Evolutionary conservation across 2,113 vertebrate genomes (phyloP).

Genomic region (Cyanoramphus novaezelandiae): DNA sequence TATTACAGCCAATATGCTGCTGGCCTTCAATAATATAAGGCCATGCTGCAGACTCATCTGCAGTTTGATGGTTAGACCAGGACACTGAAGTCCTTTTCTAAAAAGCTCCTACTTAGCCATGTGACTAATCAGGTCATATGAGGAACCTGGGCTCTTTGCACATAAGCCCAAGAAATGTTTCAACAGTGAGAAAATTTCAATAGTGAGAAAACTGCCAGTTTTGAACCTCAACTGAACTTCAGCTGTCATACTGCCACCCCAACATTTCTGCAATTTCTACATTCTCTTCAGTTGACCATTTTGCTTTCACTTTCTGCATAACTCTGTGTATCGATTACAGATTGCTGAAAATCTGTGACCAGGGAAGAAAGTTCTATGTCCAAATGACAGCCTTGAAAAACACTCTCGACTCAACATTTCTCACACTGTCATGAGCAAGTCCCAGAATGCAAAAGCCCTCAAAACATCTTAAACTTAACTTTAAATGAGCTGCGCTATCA

Average conservation of each 20-base stretch:
- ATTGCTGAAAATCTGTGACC: neutral
- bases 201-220: neutral
- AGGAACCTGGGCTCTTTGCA: neutral
- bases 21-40: neutral
- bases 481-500: neutral
- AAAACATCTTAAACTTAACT: neutral
- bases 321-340: neutral
- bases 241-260: neutral
- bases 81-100: neutral
- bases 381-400: neutral
- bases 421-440: rapidly evolving
- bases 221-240: neutral
- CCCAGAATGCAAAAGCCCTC: neutral
- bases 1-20: neutral
- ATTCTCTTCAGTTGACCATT: neutral
- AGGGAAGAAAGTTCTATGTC: rapidly evolving
- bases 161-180: neutral
- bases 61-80: neutral
- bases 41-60: neutral
- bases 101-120: neutral
- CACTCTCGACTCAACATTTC: neutral
- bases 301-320: neutral
- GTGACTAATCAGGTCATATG: neutral
- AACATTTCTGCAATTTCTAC: neutral
- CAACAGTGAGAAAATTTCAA: neutral